These are phyloP conservation scores for Archocentrus centrarchus DNA, from an alignment of 2,113 vertebrate genomes.

Conservation along the genomic window DNA sequence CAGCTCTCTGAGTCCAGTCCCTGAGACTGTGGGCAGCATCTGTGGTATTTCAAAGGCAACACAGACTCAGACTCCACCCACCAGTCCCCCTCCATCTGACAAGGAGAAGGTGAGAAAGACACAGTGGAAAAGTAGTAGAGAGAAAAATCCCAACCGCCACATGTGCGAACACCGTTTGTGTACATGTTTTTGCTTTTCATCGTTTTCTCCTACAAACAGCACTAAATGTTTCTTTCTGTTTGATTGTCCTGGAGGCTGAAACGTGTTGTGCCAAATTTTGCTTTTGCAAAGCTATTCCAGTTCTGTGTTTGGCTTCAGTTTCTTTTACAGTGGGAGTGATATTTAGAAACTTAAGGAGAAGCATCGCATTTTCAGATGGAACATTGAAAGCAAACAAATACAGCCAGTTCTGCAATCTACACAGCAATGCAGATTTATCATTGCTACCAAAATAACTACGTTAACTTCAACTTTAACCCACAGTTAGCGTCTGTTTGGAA, in stretches of 20 bases:
- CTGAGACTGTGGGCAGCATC: constrained; percentile 52
- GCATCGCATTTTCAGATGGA: constrained; percentile 3
- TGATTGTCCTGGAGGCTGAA: not conserved
- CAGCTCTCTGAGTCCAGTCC: constrained; percentile 50
- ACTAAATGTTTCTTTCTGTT: not conserved
- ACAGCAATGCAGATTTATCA: not conserved
- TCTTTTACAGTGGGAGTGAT: constrained; percentile 43
- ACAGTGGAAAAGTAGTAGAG: not conserved
- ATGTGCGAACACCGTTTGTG: not conserved
- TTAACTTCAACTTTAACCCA: not conserved
- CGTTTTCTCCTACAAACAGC: not conserved
- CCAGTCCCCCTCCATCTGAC: constrained; percentile 66
- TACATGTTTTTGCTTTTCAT: not conserved
- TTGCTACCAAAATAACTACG: not conserved
- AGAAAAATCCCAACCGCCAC: not conserved
- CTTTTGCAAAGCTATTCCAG: constrained; percentile 19
- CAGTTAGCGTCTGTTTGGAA: not conserved
- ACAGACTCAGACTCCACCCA: constrained; percentile 79
- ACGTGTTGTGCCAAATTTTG: constrained; percentile 19
- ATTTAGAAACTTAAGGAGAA: constrained; percentile 15
- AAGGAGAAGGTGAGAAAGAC: constrained; percentile 84
- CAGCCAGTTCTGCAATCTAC: too few species aligned
- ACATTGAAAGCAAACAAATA: not conserved
- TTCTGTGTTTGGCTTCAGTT: constrained; percentile 33
- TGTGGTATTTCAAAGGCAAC: constrained; percentile 78